phyloP scores from a whole-genome alignment of 2,888 invertebrate genomes.

The Digitonthophagus gazella region DNA sequence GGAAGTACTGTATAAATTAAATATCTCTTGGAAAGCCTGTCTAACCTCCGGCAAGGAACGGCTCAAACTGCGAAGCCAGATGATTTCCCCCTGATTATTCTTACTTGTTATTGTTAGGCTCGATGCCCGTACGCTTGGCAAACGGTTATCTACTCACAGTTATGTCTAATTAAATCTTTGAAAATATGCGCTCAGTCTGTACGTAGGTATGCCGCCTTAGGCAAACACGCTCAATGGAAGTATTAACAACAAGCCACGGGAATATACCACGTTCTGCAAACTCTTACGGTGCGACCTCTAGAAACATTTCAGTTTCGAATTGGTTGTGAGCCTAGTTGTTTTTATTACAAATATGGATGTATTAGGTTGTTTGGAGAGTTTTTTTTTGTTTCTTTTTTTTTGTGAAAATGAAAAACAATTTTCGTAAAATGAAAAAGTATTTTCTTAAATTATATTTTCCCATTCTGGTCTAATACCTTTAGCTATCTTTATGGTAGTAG shows the following conservation, averaged over 20 bases:
- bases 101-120: slow-evolving; percentile 7
- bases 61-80: neutral
- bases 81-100: slow-evolving; percentile 12
- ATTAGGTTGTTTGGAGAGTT: neutral
- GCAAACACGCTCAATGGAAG: neutral
- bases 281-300: neutral
- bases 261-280: neutral
- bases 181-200: slow-evolving; percentile 1
- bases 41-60: neutral
- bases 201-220: slow-evolving; percentile 2
- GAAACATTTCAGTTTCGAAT: neutral
- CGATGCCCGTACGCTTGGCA: slow-evolving; percentile 2
- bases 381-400: no score
- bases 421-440: no score
- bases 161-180: slow-evolving; percentile 11
- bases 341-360: neutral
- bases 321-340: neutral
- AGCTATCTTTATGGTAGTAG: no score
- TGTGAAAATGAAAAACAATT: no score
- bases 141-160: slow-evolving; percentile 10
- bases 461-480: no score
- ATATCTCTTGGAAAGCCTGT: neutral
- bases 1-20: slow-evolving; percentile 3
- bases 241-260: neutral
- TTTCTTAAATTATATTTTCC: no score